A percentile compares a stretch with the other conserved stretches of the same genome.
phyloP scores from a whole-genome alignment of 2,888 invertebrate genomes.

The Mesoligia furuncula region DNA sequence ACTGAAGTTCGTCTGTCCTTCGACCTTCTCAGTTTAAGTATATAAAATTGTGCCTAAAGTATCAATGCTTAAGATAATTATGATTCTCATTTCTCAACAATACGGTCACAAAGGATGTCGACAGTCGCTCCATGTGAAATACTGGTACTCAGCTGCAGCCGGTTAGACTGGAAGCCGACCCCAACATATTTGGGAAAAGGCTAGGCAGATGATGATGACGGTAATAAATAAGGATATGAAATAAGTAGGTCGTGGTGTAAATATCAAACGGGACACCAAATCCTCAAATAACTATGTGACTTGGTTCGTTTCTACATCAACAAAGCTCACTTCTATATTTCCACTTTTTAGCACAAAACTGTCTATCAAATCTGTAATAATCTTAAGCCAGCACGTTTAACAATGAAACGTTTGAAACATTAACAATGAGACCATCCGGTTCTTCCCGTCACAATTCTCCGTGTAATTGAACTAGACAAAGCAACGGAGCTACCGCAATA shows the following conservation, averaged over 20 bases:
- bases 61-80: background rate
- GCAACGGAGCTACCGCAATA: constrained; percentile 26
- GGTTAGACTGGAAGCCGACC: background rate
- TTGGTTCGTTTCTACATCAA: background rate
- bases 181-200: background rate
- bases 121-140: background rate
- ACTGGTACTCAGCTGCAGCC: background rate
- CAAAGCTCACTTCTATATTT: background rate
- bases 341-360: background rate
- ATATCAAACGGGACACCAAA: background rate
- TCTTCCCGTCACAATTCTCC: constrained; percentile 9
- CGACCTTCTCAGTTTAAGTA: background rate
- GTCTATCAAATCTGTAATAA: background rate
- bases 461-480: constrained; percentile 57
- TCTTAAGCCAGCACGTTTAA: background rate
- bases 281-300: background rate
- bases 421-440: constrained; percentile 19
- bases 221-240: background rate
- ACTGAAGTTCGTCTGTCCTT: too few species aligned
- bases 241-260: background rate
- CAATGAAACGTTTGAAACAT: constrained; percentile 1
- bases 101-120: background rate
- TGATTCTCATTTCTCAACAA: background rate
- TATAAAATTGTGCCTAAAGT: background rate
- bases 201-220: background rate